Evolutionary conservation across 2,888 invertebrate genomes (phyloP).

Genomic region (Polymixis lichenea): DNA sequence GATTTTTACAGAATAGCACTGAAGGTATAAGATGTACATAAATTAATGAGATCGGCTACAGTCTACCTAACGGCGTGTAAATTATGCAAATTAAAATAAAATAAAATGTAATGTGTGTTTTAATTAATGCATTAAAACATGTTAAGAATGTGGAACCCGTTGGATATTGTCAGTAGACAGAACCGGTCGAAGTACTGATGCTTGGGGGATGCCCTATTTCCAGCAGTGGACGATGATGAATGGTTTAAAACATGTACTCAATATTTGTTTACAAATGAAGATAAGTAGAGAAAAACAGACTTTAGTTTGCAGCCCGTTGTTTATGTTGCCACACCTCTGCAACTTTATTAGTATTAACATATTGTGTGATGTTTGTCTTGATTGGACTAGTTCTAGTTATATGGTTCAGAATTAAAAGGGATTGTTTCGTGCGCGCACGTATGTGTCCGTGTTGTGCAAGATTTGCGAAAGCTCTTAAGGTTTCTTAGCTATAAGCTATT

Average conservation of each 20-base stretch:
- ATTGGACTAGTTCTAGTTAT: slow-evolving; percentile 40
- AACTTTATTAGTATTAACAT: slow-evolving; percentile 45
- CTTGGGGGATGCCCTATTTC: too few species aligned
- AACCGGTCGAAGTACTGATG: too few species aligned
- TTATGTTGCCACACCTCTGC: slow-evolving; percentile 38
- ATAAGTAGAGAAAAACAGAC: background rate
- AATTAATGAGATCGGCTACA: too few species aligned
- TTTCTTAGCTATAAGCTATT: background rate
- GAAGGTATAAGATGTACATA: too few species aligned
- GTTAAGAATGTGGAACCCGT: too few species aligned
- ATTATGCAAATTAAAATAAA: too few species aligned
- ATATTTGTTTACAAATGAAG: slow-evolving; percentile 5
- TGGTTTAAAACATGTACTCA: background rate
- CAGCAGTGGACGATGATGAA: too few species aligned
- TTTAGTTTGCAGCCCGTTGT: slow-evolving; percentile 35
- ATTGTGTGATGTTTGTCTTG: slow-evolving; percentile 37
- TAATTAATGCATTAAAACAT: too few species aligned
- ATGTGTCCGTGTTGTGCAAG: slow-evolving; percentile 27
- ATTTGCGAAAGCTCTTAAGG: slow-evolving; percentile 21
- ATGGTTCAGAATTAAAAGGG: slow-evolving; percentile 32
- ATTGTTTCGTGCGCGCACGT: slow-evolving; percentile 30
- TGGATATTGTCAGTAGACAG: too few species aligned
- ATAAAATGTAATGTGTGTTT: too few species aligned
- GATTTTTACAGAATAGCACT: too few species aligned
- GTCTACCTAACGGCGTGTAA: too few species aligned